A percentile compares a stretch with the other conserved stretches of the same genome.
Evolutionary conservation across 2,797 vertebrate species (phyloP).

Genomic region (Buphagus erythrorhynchus): DNA sequence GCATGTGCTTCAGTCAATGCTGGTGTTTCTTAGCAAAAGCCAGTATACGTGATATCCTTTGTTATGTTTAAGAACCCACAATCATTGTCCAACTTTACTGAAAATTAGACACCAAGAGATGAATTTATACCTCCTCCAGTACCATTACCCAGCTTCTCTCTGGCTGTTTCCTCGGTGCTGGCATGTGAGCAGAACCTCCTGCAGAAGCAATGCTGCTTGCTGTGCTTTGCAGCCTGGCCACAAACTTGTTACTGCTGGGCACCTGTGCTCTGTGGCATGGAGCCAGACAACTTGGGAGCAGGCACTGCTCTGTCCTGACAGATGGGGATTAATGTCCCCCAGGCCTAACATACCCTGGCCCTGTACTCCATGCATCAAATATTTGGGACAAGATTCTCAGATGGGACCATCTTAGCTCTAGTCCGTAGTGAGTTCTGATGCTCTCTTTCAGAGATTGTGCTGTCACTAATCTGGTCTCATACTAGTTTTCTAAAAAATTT

Average conservation of each 20-base stretch:
- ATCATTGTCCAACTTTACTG: not conserved
- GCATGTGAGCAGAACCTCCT: not conserved
- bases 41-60: not conserved
- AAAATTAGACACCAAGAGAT: not conserved
- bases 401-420: not conserved
- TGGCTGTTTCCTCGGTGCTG: not conserved
- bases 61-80: not conserved
- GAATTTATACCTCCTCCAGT: not conserved
- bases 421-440: not conserved
- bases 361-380: not conserved
- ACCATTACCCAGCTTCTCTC: not conserved
- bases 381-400: not conserved
- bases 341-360: not conserved
- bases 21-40: not conserved
- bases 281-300: constrained; percentile 49
- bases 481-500: not conserved
- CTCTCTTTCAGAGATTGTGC: not conserved
- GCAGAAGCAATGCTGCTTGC: not conserved
- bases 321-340: constrained; percentile 41
- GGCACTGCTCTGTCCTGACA: constrained; percentile 30
- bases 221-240: constrained; percentile 44
- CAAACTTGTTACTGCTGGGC: constrained; percentile 9
- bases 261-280: constrained; percentile 56
- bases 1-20: not conserved
- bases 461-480: not conserved